These are phyloP conservation scores for Ricordea florida DNA, from an alignment of 92 coral and sea anemone genomes.

Conservation along the genomic window DNA sequence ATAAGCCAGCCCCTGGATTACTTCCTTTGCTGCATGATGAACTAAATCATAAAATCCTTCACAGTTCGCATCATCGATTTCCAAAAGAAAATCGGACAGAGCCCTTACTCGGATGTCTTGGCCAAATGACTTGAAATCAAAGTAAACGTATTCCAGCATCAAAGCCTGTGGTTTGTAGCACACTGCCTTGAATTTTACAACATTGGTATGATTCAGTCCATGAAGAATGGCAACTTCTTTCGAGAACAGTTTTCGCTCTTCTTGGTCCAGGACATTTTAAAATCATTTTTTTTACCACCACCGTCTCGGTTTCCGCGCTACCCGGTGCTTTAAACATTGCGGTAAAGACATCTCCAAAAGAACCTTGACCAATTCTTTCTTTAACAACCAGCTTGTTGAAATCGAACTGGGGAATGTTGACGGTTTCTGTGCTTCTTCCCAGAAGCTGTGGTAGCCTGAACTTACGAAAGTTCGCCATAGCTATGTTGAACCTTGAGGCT, in stretches of 20 bases:
- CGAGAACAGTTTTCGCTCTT: not conserved
- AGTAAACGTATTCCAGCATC: slow-evolving; percentile 39
- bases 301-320: not conserved
- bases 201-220: not conserved
- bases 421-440: too few species aligned
- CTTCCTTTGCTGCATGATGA: not conserved
- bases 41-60: slow-evolving; percentile 1
- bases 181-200: slow-evolving; percentile 28
- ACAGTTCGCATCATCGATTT: not conserved
- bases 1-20: slow-evolving; percentile 28
- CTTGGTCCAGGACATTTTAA: not conserved
- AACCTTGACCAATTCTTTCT: too few species aligned
- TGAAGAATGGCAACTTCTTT: slow-evolving; percentile 4
- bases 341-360: not conserved
- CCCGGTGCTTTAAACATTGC: not conserved
- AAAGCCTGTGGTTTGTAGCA: slow-evolving; percentile 11
- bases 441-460: too few species aligned
- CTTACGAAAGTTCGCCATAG: too few species aligned
- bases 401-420: too few species aligned
- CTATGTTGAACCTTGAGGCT: too few species aligned
- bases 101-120: slow-evolving; percentile 8
- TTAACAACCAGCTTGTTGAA: too few species aligned
- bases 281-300: not conserved
- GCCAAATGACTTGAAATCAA: slow-evolving; percentile 28
- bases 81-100: not conserved